Percentiles rank a stretch among this genome's conserved stretches.
phyloP scores from a whole-genome alignment of 2,113 vertebrate genomes.

The Psilopsiagon aurifrons region DNA sequence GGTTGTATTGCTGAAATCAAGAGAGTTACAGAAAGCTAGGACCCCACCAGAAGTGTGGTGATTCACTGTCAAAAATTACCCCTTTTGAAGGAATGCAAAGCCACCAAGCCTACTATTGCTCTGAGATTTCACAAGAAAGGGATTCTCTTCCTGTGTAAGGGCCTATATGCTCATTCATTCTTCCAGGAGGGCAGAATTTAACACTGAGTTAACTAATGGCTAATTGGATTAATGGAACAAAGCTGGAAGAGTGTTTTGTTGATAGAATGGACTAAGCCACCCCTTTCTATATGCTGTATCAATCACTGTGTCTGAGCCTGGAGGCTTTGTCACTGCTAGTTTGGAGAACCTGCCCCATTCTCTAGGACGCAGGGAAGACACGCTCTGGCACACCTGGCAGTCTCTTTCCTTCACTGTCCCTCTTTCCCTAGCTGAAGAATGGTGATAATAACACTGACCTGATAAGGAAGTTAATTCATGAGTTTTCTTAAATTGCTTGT shows the following conservation, averaged over 20 bases:
- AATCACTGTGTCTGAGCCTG: background rate
- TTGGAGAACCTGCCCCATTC: background rate
- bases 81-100: background rate
- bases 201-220: background rate
- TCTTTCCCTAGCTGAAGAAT: background rate
- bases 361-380: background rate
- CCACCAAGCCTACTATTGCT: background rate
- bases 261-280: background rate
- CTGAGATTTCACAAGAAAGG: background rate
- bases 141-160: background rate
- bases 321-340: background rate
- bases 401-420: background rate
- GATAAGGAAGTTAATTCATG: background rate
- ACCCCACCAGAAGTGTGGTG: background rate
- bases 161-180: background rate
- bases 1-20: background rate
- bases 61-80: background rate
- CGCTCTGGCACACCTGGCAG: background rate
- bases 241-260: background rate
- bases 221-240: background rate
- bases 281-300: background rate
- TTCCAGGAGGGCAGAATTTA: background rate
- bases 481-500: background rate
- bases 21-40: background rate
- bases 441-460: background rate